A percentile compares a stretch with the other conserved stretches of the same genome.
Evolutionary conservation across 92 coral and sea anemone genomes (phyloP).

Genomic region (Epizoanthus stellaris): DNA sequence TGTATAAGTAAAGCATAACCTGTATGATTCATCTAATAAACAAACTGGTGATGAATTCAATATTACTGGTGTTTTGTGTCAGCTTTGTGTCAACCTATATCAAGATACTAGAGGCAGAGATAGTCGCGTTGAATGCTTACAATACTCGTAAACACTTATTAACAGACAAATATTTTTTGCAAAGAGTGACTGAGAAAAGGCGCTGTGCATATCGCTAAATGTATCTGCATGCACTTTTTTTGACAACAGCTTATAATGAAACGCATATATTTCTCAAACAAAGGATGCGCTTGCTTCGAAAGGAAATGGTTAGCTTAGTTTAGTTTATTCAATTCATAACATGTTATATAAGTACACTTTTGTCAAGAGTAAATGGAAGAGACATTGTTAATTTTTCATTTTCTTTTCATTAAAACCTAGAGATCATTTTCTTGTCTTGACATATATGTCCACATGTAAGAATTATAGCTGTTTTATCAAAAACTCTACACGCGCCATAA

Average conservation of each 20-base stretch:
- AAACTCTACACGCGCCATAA: conserved; percentile 20
- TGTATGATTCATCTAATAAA: conserved; percentile 8
- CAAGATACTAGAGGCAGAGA: not conserved
- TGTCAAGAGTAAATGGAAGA: conserved; percentile 26
- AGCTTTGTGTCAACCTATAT: not conserved
- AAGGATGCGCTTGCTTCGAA: not conserved
- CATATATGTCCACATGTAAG: conserved; percentile 19
- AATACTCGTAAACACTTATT: not conserved
- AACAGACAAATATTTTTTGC: not conserved
- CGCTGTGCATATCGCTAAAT: not conserved
- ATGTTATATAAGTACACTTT: not conserved
- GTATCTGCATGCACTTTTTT: not conserved
- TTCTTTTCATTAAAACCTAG: not conserved
- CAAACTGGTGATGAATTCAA: conserved; percentile 33
- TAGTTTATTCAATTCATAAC: not conserved
- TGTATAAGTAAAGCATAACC: conserved; percentile 2
- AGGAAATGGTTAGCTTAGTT: not conserved
- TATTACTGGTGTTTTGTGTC: conserved; percentile 16
- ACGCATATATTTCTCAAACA: not conserved
- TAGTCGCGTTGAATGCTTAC: not conserved
- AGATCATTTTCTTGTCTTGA: conserved; percentile 26
- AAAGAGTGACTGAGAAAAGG: conserved; percentile 20
- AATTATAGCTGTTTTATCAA: not conserved
- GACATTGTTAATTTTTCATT: conserved; percentile 8
- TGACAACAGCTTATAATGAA: not conserved